Evolutionary conservation across 37 sponge, comb jelly and placozoan species (phyloP), one percentile per base, ranked within the genome.

Genomic region (Geodia barretti): DNA sequence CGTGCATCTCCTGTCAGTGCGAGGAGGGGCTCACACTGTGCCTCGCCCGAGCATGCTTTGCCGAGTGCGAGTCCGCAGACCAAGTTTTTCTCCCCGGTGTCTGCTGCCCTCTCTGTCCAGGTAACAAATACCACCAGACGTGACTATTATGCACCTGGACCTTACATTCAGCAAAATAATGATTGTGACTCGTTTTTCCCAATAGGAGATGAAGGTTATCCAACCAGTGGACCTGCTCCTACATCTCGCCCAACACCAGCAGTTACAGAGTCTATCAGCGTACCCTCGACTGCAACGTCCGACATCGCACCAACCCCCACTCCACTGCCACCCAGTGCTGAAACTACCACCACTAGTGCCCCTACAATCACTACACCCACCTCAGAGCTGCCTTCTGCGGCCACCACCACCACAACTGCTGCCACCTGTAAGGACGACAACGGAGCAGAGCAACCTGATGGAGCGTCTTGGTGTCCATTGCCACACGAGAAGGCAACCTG

Each of bases 71-170:
- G 3, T 8, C 66, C 9, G 64, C 8, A 31, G 59, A 67, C 14
- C 67, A 38, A 42, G 60, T 43, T 0, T 3, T 14, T 17, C 8
- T 54, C 4, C 67, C 64, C 19, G 79, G 79, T 24, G 2, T 7
- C 41, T 79, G 79, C 60, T 79, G 79, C 40, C 79, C 79, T 26
- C 59, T 68, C 59, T 79, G 79, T 79, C 59, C 24, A 65, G 79
- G 35, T 64, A 54, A 17, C 7, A 47, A 14, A 47, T 47, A 14
- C 14, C 7, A 17, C 11, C 54, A 47, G 54, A 17, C 7, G 7
- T 47, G 54, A 47, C 7, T 47, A 47, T n/a, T 47, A 47, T 47
- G 14, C 14, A 47, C 54, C 7, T 47, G 54, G 54, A 47, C 54
- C 14, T 17, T 47, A 47, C 14, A 17, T 47, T 7, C 7, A 47